Conservation (phyloP, 2,797 vertebrate genomes). For the Microcaecilia unicolor region DNA sequence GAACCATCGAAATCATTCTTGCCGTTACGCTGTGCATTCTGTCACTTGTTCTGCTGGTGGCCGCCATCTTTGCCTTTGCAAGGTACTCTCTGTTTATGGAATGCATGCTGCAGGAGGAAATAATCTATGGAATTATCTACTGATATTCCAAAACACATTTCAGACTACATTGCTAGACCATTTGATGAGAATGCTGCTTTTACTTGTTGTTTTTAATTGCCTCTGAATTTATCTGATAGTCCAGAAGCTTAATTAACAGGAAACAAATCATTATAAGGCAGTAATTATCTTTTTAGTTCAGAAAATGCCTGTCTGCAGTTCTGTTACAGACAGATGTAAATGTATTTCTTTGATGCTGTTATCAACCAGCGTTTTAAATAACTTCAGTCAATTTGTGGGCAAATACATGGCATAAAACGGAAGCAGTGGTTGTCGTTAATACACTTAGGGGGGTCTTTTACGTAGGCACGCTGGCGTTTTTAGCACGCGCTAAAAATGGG, state of each 20-base stretch:
- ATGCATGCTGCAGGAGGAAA: not conserved
- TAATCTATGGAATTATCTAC: not conserved
- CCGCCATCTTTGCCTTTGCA: constrained; percentile 81
- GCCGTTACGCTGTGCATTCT: constrained; percentile 85
- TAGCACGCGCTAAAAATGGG: no score
- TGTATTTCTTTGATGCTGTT: no score
- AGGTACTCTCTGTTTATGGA: constrained; percentile 55
- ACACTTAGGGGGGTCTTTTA: no score
- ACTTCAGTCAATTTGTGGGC: no score
- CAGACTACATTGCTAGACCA: not conserved
- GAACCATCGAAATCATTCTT: constrained; percentile 84
- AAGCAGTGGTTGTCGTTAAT: no score
- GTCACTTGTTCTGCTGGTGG: constrained; percentile 76
- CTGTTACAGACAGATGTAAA: no score
- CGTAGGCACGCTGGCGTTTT: no score
- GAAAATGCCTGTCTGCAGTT: no score
- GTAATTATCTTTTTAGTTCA: not conserved
- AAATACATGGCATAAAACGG: no score
- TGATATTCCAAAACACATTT: not conserved
- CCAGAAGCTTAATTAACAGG: not conserved
- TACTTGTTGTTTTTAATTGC: not conserved
- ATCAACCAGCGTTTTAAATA: no score
- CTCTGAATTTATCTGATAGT: not conserved
- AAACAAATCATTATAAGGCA: not conserved
- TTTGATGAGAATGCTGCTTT: not conserved